Evolutionary conservation across 2,888 invertebrate species (phyloP), one percentile per base, ranked within the genome.

Genomic region (Scrobipalpa atriplicella): DNA sequence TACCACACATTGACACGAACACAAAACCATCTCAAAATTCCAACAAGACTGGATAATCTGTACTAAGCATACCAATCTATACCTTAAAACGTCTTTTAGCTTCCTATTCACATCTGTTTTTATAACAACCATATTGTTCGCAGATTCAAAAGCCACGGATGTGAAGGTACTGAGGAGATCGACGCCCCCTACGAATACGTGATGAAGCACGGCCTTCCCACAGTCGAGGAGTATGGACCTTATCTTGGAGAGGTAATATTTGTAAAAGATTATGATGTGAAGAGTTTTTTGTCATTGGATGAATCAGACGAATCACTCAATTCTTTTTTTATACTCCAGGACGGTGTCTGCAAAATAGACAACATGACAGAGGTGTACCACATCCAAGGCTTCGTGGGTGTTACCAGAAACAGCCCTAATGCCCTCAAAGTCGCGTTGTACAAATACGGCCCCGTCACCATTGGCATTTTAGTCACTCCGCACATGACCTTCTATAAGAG

Each of bases 381-480:
- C 2, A 82, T 87, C 67, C 73, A 72, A 0, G 83, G 84, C 0
- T 86, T 78, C 71, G 72, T 74, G 0, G 66, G 64, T 0, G 82
- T 86, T 0, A 80, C 83, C 0, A 72, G 78, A 0, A 69, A 71
- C 10, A 83, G 76, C 65, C 72, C 75, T 0, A 75, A 77, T 8
- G 83, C 85, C 0, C 67, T 86, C 69, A 84, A 83, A 65, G 69
- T 78, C 1, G 80, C 82, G 0, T 67, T 87, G 2, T 71, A 73
- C 71, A 79, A 83, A 51, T 82, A 82, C 38, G 87, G 86, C 0
- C 85, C 85, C 0, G 82, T 83, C 0, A 71, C 78, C 0, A 77
- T 83, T 0, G 75, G 68, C 1, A 72, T 87, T 0, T 65, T 79
- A 39, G 79, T 79, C 1, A 65, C 70, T 1, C 0, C 0, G 0